Conservation (phyloP, 2,113 vertebrate genomes). For the Nothocercus julius region DNA sequence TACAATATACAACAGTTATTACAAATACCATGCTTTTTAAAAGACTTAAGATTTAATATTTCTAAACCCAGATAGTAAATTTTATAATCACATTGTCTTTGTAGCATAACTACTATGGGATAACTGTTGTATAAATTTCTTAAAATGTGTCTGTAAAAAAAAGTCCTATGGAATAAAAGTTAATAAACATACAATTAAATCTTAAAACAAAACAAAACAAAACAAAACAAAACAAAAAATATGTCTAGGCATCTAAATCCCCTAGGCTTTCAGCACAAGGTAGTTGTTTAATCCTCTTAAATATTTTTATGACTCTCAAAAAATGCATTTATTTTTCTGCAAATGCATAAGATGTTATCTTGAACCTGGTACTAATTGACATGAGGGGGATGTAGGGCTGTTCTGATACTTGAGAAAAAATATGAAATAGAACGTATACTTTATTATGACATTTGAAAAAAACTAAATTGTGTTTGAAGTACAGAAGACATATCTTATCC, state of each 20-base stretch:
- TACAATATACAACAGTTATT: neutral
- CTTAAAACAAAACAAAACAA: neutral
- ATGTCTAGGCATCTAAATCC: neutral
- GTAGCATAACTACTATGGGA: neutral
- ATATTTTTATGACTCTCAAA: neutral
- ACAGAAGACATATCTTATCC: neutral
- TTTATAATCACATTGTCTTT: neutral
- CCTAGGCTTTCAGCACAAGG: neutral
- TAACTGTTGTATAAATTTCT: neutral
- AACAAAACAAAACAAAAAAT: neutral
- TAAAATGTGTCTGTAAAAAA: neutral
- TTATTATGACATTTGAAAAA: accelerated
- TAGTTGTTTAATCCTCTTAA: neutral
- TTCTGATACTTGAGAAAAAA: neutral
- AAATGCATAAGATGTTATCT: neutral
- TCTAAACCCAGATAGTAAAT: accelerated
- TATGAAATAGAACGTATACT: neutral
- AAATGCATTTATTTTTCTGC: neutral
- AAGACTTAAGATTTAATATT: neutral
- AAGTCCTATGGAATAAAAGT: neutral
- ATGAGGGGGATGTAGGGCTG: neutral
- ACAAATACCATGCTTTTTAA: neutral
- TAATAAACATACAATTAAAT: neutral
- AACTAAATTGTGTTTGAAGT: neutral
- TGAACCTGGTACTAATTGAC: neutral